These are phyloP conservation scores for Apodemus agrarius DNA, from an alignment of 2,797 vertebrate genomes.

Conservation along the genomic window DNA sequence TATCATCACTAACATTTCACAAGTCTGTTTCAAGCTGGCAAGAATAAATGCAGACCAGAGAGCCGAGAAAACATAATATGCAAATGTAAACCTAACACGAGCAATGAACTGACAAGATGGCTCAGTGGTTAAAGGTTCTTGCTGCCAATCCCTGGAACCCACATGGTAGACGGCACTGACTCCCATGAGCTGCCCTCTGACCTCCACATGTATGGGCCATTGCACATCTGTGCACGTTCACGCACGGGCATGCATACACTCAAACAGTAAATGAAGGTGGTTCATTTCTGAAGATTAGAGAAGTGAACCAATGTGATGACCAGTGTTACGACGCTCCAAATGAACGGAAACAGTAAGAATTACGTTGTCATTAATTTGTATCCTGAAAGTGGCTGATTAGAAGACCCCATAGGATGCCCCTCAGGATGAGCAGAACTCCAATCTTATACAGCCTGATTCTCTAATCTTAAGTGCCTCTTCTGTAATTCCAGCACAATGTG, in stretches of 20 bases:
- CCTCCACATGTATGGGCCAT: background rate
- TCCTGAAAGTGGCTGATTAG: slow-evolving; percentile 34
- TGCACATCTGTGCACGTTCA: background rate
- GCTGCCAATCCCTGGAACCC: background rate
- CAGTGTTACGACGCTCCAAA: background rate
- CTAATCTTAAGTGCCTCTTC: slow-evolving; percentile 64
- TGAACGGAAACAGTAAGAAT: slow-evolving; percentile 63
- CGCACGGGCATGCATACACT: background rate
- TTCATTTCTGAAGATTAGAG: background rate
- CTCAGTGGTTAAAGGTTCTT: background rate
- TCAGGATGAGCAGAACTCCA: slow-evolving; percentile 57
- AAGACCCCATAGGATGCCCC: background rate
- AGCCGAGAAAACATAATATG: background rate
- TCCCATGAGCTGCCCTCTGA: background rate
- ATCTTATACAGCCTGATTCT: slow-evolving; percentile 53
- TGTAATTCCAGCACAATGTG: slow-evolving; percentile 64
- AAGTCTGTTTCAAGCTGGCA: slow-evolving; percentile 18
- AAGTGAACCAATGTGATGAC: slow-evolving; percentile 13
- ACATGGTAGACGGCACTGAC: background rate
- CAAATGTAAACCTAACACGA: background rate
- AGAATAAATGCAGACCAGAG: slow-evolving; percentile 41
- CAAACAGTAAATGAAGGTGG: background rate
- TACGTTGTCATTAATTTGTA: slow-evolving; percentile 51
- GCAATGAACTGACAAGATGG: background rate
- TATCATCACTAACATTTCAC: slow-evolving; percentile 34